Percentiles rank a stretch among this genome's conserved stretches.
These are phyloP conservation scores for Hymenochirus boettgeri DNA, from an alignment of 2,113 vertebrate species.

Conservation along the genomic window DNA sequence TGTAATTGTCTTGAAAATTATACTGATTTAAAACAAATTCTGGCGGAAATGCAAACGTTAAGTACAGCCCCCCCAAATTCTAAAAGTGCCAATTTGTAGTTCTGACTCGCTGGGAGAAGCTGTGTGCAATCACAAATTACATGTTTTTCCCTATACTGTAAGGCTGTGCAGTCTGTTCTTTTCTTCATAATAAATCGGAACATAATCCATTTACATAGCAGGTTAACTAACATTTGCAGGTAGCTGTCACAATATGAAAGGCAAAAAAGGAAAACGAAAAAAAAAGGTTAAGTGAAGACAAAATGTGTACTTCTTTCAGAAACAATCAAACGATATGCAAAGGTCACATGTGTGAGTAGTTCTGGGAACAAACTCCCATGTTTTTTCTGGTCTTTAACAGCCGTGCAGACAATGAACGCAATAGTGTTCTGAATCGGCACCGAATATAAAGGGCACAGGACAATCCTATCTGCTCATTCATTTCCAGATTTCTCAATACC, in stretches of 20 bases:
- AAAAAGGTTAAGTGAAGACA: neutral
- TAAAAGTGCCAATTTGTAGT: conserved; percentile 39
- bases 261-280: neutral
- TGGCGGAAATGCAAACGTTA: conserved; percentile 35
- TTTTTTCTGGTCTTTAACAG: neutral
- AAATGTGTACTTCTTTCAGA: conserved; percentile 3
- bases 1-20: conserved; percentile 42
- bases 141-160: conserved; percentile 32
- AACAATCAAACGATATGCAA: conserved; percentile 9
- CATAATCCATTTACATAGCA: conserved; percentile 38
- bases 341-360: conserved; percentile 6
- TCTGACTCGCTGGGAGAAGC: conserved; percentile 23
- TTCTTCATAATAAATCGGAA: conserved; percentile 28
- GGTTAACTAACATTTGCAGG: conserved; percentile 33
- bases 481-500: too few species aligned
- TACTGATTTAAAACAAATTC: conserved; percentile 42
- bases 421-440: too few species aligned
- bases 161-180: conserved; percentile 11
- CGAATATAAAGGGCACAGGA: too few species aligned
- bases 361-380: neutral
- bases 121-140: conserved; percentile 29
- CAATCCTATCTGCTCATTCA: too few species aligned
- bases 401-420: too few species aligned
- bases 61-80: conserved; percentile 28
- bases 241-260: conserved; percentile 19